These are phyloP conservation scores for Campodea augens DNA, from an alignment of 1,140 invertebrate genomes.

Conservation along the genomic window DNA sequence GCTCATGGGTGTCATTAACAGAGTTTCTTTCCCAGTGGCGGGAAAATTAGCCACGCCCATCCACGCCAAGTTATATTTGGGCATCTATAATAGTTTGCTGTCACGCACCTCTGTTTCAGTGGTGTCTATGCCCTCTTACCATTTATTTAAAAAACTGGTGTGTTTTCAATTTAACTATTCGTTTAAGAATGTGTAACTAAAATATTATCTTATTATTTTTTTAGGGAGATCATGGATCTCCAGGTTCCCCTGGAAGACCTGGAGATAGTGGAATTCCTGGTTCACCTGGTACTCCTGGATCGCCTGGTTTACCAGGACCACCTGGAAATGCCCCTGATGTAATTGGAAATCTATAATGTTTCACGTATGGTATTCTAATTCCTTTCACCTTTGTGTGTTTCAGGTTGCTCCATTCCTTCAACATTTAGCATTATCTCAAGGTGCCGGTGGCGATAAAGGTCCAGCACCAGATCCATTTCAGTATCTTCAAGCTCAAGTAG, in stretches of 20 bases:
- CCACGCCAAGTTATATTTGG: too few species aligned
- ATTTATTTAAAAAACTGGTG: too few species aligned
- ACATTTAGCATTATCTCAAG: conserved; percentile 39
- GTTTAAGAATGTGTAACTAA: too few species aligned
- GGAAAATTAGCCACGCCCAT: too few species aligned
- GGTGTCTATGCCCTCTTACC: too few species aligned
- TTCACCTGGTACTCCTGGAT: conserved; percentile 29
- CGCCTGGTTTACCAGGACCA: conserved; percentile 46
- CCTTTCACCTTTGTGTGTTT: conserved; percentile 19
- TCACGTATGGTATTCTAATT: conserved; percentile 16
- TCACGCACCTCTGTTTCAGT: too few species aligned
- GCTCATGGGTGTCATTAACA: too few species aligned
- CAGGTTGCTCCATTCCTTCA: conserved; percentile 37
- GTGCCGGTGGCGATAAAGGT: conserved; percentile 29
- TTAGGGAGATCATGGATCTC: conserved; percentile 32
- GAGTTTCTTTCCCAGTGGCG: too few species aligned
- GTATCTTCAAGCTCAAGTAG: conserved; percentile 56
- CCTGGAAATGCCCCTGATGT: conserved; percentile 55
- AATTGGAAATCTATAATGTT: conserved; percentile 22
- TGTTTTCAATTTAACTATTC: too few species aligned
- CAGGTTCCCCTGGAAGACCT: conserved; percentile 35
- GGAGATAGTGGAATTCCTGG: conserved; percentile 39
- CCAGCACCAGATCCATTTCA: conserved; percentile 40
- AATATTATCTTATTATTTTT: too few species aligned
- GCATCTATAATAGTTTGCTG: too few species aligned